phyloP scores from a whole-genome alignment of 2,888 invertebrate genomes.

The Acanthococcus lagerstroemiae region DNA sequence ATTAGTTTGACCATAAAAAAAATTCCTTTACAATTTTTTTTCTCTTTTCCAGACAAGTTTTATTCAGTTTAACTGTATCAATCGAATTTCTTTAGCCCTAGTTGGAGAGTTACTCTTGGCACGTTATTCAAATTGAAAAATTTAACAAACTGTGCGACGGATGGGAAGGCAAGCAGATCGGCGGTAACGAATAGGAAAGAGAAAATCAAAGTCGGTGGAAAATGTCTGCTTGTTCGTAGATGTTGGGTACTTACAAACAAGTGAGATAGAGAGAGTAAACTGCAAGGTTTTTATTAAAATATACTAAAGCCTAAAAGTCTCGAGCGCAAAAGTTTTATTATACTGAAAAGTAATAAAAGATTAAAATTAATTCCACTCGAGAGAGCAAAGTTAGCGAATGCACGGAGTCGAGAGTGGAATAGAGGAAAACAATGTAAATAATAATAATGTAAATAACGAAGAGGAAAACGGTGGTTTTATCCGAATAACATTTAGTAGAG shows the following conservation, averaged over 20 bases:
- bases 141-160: no score
- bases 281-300: conserved; percentile 16
- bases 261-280: conserved; percentile 13
- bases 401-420: conserved; percentile 13
- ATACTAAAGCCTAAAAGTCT: conserved; percentile 20
- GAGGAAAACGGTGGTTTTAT: conserved; percentile 29
- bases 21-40: no score
- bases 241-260: conserved; percentile 1
- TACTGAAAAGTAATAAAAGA: conserved; percentile 27
- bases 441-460: conserved; percentile 28
- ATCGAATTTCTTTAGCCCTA: no score
- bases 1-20: no score
- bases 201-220: neutral
- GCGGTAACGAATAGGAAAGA: no score
- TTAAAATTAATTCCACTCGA: conserved; percentile 30
- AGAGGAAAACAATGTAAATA: conserved; percentile 26
- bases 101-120: no score
- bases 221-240: conserved; percentile 3
- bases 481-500: conserved; percentile 27
- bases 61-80: no score
- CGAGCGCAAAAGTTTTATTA: conserved; percentile 24
- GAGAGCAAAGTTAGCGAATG: conserved; percentile 25
- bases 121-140: no score
- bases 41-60: no score
- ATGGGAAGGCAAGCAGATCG: no score